Evolutionary conservation across 1,140 invertebrate genomes (phyloP).

Genomic region (Batillaria attramentaria): DNA sequence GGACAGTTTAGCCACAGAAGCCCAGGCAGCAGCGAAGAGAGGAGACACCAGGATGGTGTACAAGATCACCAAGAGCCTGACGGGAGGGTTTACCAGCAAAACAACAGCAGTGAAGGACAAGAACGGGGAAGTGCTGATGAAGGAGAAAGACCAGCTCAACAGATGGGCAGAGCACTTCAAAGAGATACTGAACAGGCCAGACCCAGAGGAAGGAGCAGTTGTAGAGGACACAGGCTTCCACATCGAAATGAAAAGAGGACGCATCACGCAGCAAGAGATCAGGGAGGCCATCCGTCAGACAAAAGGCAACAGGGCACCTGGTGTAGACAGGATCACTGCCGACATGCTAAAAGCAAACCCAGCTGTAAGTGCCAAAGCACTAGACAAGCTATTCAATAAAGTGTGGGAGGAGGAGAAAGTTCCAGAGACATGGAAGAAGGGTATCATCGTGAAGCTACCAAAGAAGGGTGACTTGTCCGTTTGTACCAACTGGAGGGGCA

Average conservation of each 20-base stretch:
- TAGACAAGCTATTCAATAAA: constrained; percentile 26
- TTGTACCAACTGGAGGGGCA: constrained; percentile 36
- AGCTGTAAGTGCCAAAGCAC: constrained; percentile 3
- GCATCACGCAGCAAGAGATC: constrained; percentile 35
- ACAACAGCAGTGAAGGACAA: not conserved
- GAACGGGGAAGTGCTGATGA: not conserved
- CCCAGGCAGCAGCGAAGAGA: not conserved
- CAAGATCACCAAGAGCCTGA: not conserved
- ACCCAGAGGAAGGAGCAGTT: not conserved
- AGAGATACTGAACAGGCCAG: not conserved
- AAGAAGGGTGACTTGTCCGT: constrained; percentile 34
- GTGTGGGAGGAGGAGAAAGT: constrained; percentile 34
- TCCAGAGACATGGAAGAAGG: constrained; percentile 31
- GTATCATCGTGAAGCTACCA: constrained; percentile 38
- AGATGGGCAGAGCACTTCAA: not conserved
- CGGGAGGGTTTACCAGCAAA: not conserved
- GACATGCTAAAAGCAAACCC: constrained; percentile 34
- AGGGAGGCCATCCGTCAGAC: constrained; percentile 26
- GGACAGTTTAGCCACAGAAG: not conserved
- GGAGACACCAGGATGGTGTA: not conserved
- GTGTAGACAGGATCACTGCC: constrained; percentile 24
- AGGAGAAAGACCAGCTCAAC: not conserved
- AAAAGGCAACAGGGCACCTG: constrained; percentile 33
- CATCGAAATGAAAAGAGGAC: not conserved
- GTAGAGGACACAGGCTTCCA: constrained; percentile 3